Percentiles rank a stretch among this genome's conserved stretches.
phyloP scores from a whole-genome alignment of 2,113 vertebrate species.

The Perca fluviatilis region DNA sequence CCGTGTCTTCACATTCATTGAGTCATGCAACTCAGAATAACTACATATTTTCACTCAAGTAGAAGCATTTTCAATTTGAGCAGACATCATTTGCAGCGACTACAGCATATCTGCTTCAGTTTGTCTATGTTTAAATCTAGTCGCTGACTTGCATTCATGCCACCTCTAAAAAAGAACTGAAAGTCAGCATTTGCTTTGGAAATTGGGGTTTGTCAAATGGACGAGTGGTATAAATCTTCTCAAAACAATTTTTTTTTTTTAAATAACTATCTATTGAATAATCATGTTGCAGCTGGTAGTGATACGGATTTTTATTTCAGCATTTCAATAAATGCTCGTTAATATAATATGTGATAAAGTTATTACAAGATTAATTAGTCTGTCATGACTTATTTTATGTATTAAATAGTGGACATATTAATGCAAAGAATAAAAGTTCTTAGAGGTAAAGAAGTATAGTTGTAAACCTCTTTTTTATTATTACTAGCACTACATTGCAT shows the following conservation, averaged over 20 bases:
- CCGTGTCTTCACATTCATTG: not conserved
- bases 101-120: not conserved
- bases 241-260: too few relatives aligned
- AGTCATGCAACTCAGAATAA: conserved; percentile 11
- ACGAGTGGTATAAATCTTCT: not conserved
- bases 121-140: not conserved
- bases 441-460: not conserved
- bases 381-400: not conserved
- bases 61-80: not conserved
- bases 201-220: not conserved
- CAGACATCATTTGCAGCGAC: not conserved
- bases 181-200: not conserved
- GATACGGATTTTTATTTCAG: not conserved
- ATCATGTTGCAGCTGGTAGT: not conserved
- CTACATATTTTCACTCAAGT: not conserved
- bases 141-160: not conserved
- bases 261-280: not conserved
- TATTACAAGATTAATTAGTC: too few relatives aligned
- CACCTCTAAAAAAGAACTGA: not conserved
- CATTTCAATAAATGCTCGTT: not conserved
- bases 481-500: not conserved
- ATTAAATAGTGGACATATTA: not conserved
- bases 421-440: not conserved
- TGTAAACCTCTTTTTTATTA: too few relatives aligned
- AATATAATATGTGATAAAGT: too few relatives aligned